Base-by-base conservation (phyloP, 2,797 vertebrate species). In the Cygnus olor region DNA sequence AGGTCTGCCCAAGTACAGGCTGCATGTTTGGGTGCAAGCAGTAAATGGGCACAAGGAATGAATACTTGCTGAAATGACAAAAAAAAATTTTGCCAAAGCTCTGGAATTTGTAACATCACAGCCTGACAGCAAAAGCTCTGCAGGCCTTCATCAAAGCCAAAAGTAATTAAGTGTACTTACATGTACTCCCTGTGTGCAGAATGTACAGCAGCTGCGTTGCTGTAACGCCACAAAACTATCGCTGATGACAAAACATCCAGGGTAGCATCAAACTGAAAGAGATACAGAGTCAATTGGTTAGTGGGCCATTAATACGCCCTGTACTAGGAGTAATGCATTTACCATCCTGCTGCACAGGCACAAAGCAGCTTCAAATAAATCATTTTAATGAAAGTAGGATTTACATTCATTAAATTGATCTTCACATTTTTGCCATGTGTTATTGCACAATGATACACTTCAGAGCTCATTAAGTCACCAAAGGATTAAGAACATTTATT, bases 141-240 rank as follows among this genome's bases (percentile, higher is more conserved):
- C 53, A 83, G 74, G 86, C 22, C 81, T 71, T 83, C 47, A 6
- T 8, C 51, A 78, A 6, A 76, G 89, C 79, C 93, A 93, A 63
- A 53, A 81, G 71, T 8, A 69, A 42, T 56, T 53, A 25, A 32
- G 56, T 60, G 45, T 97, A 99, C 99, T 99, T 95, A 99, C 99
- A 99, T 98, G 98, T 99, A 99, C 88, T 99, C 99, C 13, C 99
- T 98, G 96, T 99, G 99, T 0, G 99, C 99, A 5, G 99, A 99
- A 97, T 99, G 99, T 51, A 99, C 99, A 0, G 99, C 99, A 0
- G 99, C 99, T 0, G 99, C 99, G 0, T 99, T 99, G 98, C 99
- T 99, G 97, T 99, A 99, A 57, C 99, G 98, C 99, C 99, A 99
- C 95, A 99, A n/a, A 24, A 99, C 99, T 34, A 99, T 99, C n/a